These are phyloP conservation scores for Myotis pilosus DNA, from an alignment of 2,797 vertebrate genomes.

Conservation along the genomic window DNA sequence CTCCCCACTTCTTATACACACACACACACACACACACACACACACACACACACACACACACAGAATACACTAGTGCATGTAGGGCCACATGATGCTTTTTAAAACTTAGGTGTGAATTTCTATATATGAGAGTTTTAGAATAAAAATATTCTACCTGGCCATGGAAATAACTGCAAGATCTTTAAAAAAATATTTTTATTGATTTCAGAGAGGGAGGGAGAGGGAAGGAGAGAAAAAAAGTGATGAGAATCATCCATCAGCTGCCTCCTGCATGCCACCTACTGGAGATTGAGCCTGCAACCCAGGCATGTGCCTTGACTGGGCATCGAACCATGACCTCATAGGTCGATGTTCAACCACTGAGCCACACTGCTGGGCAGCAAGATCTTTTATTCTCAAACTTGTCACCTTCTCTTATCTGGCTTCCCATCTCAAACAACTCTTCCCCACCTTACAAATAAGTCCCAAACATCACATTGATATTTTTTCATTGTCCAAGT, in stretches of 20 bases:
- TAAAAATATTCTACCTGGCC: constrained; percentile 21
- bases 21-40: background rate
- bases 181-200: background rate
- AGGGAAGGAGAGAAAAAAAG: too few species aligned
- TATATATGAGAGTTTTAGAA: constrained; percentile 18
- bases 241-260: too few species aligned
- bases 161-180: background rate
- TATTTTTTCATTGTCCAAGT: background rate
- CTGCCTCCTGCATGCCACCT: too few species aligned
- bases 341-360: too few species aligned
- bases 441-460: background rate
- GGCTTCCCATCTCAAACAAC: background rate
- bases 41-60: background rate
- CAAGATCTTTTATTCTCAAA: constrained; percentile 29
- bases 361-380: too few species aligned
- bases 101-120: background rate
- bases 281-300: too few species aligned
- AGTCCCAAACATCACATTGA: background rate
- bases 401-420: background rate
- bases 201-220: too few species aligned
- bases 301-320: too few species aligned
- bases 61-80: background rate
- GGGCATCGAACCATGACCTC: too few species aligned
- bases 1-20: background rate
- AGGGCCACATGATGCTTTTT: background rate